These are phyloP conservation scores for Dasyprocta punctata DNA, from an alignment of 2,113 vertebrate genomes.

Conservation along the genomic window DNA sequence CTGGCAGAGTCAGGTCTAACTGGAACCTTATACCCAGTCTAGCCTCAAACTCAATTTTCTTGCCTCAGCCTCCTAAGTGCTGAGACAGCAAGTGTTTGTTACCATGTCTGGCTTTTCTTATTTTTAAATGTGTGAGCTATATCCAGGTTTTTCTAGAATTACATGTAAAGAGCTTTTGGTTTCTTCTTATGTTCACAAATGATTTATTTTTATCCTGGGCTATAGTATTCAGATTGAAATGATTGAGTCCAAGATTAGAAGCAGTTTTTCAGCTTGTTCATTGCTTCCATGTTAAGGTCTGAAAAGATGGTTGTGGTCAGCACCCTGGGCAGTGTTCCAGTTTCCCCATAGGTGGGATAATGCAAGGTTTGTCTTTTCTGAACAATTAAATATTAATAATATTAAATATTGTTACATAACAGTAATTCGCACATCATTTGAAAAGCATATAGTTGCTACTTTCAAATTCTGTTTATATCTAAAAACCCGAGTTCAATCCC, in stretches of 20 bases:
- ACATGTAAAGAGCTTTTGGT: not conserved
- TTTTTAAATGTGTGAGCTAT: conserved; percentile 28
- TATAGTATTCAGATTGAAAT: conserved; percentile 44
- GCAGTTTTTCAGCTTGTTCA: not conserved
- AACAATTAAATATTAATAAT: conserved; percentile 53
- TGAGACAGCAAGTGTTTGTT: not conserved
- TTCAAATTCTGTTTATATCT: conserved; percentile 42
- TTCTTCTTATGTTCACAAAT: not conserved
- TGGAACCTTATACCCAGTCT: not conserved
- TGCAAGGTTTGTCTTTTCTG: conserved; percentile 21
- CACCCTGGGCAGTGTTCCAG: not conserved
- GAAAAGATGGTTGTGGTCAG: not conserved
- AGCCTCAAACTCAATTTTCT: not conserved
- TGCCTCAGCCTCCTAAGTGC: not conserved
- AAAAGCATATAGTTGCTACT: not conserved
- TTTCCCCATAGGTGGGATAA: not conserved
- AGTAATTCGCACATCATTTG: conserved; percentile 20
- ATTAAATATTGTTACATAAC: conserved; percentile 31
- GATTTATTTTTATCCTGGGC: not conserved
- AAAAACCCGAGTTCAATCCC: not conserved
- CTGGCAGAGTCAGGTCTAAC: not conserved
- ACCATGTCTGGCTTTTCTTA: not conserved
- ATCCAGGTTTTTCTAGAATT: not conserved
- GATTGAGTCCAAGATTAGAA: conserved; percentile 1
- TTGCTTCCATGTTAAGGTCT: not conserved